Conservation (phyloP, 2,888 invertebrate species). For the Eristalinus aeneus region DNA sequence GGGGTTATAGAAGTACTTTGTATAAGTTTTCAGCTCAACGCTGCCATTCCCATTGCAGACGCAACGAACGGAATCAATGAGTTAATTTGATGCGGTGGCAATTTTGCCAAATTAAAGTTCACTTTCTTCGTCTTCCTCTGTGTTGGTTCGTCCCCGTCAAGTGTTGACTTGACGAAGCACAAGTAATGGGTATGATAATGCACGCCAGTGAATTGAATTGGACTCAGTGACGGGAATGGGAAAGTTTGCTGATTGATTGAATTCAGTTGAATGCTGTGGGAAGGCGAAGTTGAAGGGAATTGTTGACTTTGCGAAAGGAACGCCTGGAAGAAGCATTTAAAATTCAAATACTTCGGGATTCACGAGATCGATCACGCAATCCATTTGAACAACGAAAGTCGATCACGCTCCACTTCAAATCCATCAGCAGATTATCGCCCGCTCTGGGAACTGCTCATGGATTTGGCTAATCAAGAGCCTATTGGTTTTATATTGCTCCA, state of each 20-base stretch:
- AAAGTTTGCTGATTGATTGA: conserved; percentile 2
- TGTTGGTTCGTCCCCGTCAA: not conserved
- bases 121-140: not conserved
- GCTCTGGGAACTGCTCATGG: no score
- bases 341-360: no score
- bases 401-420: no score
- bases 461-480: not conserved
- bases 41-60: conserved; percentile 57
- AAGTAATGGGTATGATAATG: not conserved
- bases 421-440: no score
- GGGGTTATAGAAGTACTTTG: conserved; percentile 59
- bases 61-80: conserved; percentile 64
- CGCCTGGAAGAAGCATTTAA: no score
- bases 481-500: not conserved
- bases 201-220: not conserved
- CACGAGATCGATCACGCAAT: not conserved
- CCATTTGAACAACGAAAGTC: not conserved
- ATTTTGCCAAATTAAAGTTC: conserved; percentile 62
- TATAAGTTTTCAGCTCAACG: conserved; percentile 51
- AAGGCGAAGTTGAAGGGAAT: not conserved
- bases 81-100: conserved; percentile 68
- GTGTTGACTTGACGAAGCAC: not conserved
- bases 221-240: not conserved
- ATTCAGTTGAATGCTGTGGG: conserved; percentile 24
- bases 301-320: not conserved